These are phyloP conservation scores for Euphydryas editha DNA, from an alignment of 2,888 invertebrate species.

Conservation along the genomic window DNA sequence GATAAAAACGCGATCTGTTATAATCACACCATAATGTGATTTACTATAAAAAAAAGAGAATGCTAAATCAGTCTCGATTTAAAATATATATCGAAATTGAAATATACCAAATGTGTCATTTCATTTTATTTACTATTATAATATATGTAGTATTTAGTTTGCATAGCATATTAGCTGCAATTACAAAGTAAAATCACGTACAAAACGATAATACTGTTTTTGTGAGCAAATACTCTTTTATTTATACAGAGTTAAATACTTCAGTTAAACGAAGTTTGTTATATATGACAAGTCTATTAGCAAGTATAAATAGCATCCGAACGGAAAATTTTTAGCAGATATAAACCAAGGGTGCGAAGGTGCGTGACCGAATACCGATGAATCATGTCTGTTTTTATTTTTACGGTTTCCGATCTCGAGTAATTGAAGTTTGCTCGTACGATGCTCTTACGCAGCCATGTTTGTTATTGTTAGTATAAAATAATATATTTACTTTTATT, in stretches of 20 bases:
- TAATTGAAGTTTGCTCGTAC: conserved; percentile 26
- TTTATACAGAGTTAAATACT: neutral
- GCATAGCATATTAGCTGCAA: no score
- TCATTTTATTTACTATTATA: no score
- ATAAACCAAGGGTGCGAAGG: conserved; percentile 43
- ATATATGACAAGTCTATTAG: conserved; percentile 16
- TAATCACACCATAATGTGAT: no score
- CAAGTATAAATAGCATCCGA: conserved; percentile 33
- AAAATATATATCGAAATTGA: no score
- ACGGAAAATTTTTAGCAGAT: conserved; percentile 34
- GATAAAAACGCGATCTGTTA: no score
- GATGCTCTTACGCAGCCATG: conserved; percentile 22
- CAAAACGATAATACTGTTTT: no score
- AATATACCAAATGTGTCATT: no score
- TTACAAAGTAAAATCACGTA: no score
- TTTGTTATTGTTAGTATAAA: conserved; percentile 17
- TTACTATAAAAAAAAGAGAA: no score
- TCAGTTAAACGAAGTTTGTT: neutral
- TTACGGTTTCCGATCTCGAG: conserved; percentile 39
- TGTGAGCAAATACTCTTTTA: no score
- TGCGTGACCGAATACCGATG: conserved; percentile 43
- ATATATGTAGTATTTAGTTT: no score
- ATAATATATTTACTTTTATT: neutral
- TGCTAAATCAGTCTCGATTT: no score
- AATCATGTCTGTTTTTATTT: conserved; percentile 47